Evolutionary conservation across 2,888 invertebrate genomes (phyloP), one percentile per base, ranked within the genome.

Genomic region (Hydrotaea diabolus): DNA sequence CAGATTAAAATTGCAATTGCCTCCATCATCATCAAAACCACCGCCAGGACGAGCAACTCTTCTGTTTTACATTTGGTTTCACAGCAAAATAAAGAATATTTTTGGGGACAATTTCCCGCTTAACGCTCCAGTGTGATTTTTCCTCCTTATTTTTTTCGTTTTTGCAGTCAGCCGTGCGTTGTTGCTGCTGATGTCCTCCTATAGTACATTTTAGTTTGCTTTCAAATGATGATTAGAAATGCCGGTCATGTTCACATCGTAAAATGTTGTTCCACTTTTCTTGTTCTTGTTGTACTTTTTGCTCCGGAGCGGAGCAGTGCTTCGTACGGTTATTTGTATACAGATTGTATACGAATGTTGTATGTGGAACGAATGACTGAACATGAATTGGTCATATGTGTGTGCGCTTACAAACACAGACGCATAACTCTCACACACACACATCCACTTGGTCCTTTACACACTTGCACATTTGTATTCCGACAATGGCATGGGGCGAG

Each of bases 221-320:
- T 69, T 21, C 15, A 21, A 46, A 74, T 39, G 79, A 79, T 76
- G 79, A 79, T 82, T 85, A 82, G 79, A 77, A 74, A 85, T 85
- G 85, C 82, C 82, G 77, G 85, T 85, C 85, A 85, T 85, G 82
- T 85, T 77, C 79, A 80, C 46, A 77, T 82, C 79, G 82, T 85
- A 82, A 85, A 82, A 82, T 80, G 78, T 74, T 85, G 79, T 46
- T 82, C 73, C 19, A 82, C 17, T 82, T 76, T 64, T 71, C 62
- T 9, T 39, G 4, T 13, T 13, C 2, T 13, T 39, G 4, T 13
- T 39, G n/a, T n/a, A n/a, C 9, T 39, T 31, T 2, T 31, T 75
- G 55, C n/a, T 19, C 62, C 17, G 69, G n/a, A n/a, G n/a, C n/a
- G n/a, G n/a, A n/a, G n/a, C 36, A 36, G 7, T 19, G 53, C 43